Evolutionary conservation across 1,140 invertebrate genomes (phyloP).

Genomic region (Chironomus tepperi): DNA sequence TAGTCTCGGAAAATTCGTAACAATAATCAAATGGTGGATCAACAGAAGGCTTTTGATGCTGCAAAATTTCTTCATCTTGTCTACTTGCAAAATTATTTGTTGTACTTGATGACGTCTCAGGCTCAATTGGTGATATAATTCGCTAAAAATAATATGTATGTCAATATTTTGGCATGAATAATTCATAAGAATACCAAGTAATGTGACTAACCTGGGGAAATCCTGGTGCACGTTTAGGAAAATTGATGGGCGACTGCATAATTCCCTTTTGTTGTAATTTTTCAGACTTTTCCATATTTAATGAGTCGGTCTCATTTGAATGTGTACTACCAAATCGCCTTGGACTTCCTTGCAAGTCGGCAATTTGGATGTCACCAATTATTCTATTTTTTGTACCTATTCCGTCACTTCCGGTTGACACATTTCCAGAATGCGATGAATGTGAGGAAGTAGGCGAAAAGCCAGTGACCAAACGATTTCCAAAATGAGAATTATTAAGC

Average conservation of each 20-base stretch:
- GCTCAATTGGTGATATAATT: not conserved
- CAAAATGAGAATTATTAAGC: not conserved
- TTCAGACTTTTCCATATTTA: not conserved
- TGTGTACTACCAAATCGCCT: not conserved
- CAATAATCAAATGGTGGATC: conserved; percentile 59
- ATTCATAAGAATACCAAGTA: not conserved
- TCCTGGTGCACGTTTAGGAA: conserved; percentile 18
- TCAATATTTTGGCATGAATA: not conserved
- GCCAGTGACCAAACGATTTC: not conserved
- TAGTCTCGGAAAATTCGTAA: conserved; percentile 76
- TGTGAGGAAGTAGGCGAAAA: conserved; percentile 9
- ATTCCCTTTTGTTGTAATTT: not conserved
- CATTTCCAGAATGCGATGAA: not conserved
- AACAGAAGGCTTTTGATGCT: not conserved
- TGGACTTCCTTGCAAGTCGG: conserved; percentile 11
- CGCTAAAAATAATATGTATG: conserved; percentile 2
- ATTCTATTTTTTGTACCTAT: conserved; percentile 11
- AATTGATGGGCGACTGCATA: not conserved
- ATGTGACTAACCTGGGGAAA: not conserved
- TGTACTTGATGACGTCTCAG: conserved; percentile 1
- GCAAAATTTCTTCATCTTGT: not conserved
- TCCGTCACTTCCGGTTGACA: not conserved
- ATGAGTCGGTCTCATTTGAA: not conserved
- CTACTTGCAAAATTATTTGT: not conserved
- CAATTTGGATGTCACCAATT: not conserved